Conservation (phyloP, 1,140 invertebrate genomes). For the Phortica variegata region DNA sequence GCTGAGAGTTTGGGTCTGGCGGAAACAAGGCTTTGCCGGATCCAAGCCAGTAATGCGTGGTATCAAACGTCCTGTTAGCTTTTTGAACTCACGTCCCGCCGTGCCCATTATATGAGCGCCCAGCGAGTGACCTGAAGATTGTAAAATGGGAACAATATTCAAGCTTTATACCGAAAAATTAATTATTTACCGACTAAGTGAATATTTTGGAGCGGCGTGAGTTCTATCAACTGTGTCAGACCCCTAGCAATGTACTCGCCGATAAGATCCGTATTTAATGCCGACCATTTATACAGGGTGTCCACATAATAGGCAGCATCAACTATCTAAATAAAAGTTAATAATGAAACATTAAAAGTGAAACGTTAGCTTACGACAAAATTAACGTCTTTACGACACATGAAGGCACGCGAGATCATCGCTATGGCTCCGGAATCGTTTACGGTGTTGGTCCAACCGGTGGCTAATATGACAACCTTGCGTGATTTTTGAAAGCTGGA, state of each 20-base stretch:
- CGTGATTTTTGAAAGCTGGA: constrained; percentile 26
- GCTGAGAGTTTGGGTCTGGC: constrained; percentile 49
- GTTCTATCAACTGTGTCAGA: constrained; percentile 28
- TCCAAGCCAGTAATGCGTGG: constrained; percentile 69
- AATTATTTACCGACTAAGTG: constrained; percentile 48
- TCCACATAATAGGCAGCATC: constrained; percentile 48
- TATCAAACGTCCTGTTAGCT: constrained; percentile 38
- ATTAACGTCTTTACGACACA: constrained; percentile 40
- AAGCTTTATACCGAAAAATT: background rate
- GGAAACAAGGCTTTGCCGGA: constrained; percentile 70
- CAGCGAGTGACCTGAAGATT: constrained; percentile 44
- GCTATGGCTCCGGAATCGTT: constrained; percentile 35
- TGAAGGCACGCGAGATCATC: constrained; percentile 39
- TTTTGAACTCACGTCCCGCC: constrained; percentile 56
- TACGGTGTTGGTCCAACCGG: constrained; percentile 43
- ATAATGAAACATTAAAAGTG: background rate
- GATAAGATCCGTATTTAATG: constrained; percentile 47
- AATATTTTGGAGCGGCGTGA: constrained; percentile 39
- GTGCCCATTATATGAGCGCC: constrained; percentile 61
- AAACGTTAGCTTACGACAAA: constrained; percentile 32
- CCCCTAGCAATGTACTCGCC: constrained; percentile 39
- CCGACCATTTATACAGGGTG: constrained; percentile 52
- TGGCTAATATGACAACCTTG: constrained; percentile 41
- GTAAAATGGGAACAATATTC: background rate
- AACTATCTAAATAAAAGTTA: constrained; percentile 23